These are phyloP conservation scores for Cotesia typhae DNA, from an alignment of 1,140 invertebrate genomes.

Conservation along the genomic window DNA sequence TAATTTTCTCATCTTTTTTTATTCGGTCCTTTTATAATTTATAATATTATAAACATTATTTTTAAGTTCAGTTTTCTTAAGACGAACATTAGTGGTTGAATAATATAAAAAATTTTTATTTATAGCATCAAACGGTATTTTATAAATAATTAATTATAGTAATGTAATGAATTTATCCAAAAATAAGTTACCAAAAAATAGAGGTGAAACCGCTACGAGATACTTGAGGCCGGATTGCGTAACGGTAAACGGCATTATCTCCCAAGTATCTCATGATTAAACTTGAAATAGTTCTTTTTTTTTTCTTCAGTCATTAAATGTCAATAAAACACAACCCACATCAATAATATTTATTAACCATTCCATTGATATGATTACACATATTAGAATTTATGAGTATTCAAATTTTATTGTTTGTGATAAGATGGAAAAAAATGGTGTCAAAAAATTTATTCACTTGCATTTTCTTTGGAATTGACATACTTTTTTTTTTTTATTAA, in stretches of 20 bases:
- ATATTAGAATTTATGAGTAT: no score
- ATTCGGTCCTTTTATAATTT: conserved; percentile 8
- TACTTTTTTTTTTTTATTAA: conserved; percentile 27
- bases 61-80: background rate
- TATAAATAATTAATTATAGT: background rate
- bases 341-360: conserved; percentile 3
- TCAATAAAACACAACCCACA: background rate
- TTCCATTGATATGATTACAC: conserved; percentile 8
- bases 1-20: background rate
- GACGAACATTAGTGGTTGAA: background rate
- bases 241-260: conserved; percentile 49
- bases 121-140: conserved; percentile 14
- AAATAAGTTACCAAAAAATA: conserved; percentile 1
- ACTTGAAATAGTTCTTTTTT: background rate
- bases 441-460: conserved; percentile 31
- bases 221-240: conserved; percentile 41
- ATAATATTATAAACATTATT: background rate
- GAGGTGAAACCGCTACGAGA: conserved; percentile 7
- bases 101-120: background rate
- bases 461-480: conserved; percentile 45
- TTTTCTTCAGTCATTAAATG: background rate
- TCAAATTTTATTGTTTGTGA: no score
- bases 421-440: no score
- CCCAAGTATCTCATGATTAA: background rate
- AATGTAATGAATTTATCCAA: background rate